These are phyloP conservation scores for Chrysotoxum bicinctum DNA, from an alignment of 2,888 invertebrate species.

Conservation along the genomic window DNA sequence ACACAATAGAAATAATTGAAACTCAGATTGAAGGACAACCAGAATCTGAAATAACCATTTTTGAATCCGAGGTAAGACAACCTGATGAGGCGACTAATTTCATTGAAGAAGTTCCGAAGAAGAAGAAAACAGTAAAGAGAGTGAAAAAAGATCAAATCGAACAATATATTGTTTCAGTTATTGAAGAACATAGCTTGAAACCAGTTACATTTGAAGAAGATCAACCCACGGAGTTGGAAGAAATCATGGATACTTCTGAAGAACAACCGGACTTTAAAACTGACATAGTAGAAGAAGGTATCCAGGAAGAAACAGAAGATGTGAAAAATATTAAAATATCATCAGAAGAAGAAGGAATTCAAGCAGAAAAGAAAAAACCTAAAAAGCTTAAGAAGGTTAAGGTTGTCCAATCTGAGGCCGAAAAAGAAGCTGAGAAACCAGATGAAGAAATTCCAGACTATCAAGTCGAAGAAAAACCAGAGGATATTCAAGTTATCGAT, in stretches of 20 bases:
- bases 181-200: conserved; percentile 76
- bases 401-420: conserved; percentile 75
- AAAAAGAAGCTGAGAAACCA: conserved; percentile 79
- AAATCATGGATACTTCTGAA: conserved; percentile 21
- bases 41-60: conserved; percentile 79
- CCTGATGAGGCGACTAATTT: conserved; percentile 71
- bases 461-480: conserved; percentile 74
- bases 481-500: conserved; percentile 75
- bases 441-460: conserved; percentile 54
- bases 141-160: conserved; percentile 76
- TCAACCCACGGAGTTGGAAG: conserved; percentile 48
- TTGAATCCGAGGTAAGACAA: conserved; percentile 77
- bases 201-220: conserved; percentile 61
- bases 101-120: conserved; percentile 58
- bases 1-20: conserved; percentile 82
- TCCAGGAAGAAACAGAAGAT: not conserved
- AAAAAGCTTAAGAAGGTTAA: conserved; percentile 80
- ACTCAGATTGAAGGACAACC: conserved; percentile 81
- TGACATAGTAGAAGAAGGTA: not conserved
- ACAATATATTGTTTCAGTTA: conserved; percentile 76
- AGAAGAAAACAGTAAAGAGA: conserved; percentile 74
- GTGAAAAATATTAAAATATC: not conserved
- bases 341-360: conserved; percentile 72
- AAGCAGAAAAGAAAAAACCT: conserved; percentile 61
- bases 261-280: not conserved